Evolutionary conservation across 2,113 vertebrate species (phyloP), one percentile per base, ranked within the genome.

Genomic region (Felis catus): DNA sequence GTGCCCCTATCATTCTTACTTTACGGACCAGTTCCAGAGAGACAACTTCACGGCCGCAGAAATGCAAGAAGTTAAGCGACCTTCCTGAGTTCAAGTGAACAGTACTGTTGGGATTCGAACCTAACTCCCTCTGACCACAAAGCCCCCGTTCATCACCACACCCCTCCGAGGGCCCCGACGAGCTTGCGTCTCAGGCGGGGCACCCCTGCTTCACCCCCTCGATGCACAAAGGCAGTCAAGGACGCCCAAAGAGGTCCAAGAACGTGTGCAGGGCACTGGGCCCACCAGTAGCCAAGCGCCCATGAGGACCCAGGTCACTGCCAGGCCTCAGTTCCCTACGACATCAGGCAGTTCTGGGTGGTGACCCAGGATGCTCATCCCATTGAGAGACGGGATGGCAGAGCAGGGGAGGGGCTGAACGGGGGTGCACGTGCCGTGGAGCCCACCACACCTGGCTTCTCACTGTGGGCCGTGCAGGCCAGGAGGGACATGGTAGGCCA

Each of bases 341-440:
- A n/a, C 0, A 3, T 39, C 89, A 18, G 13, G 18, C 41, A 15
- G 21, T n/a, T n/a, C 23, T 9, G 39, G 33, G 41, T 13, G n/a
- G 45, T 25, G 41, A 39, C 27, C 66, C 33, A 15, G 36, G 36
- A 13, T 5, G 36, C 33, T 55, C 12, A 3, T 0, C 14, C 68
- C 10, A 1, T 21, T 1, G 1, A 41, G 27, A 45, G 16, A 39
- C 48, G 23, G 8, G 94, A 31, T 5, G 41, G 65, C 10, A 19
- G 48, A 66, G 66, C 2, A 1, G 27, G 61, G 36, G 19, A 1
- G 5, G 13, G 33, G 29, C 29, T 18, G 41, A 14, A 10, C 0
- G 31, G 29, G 29, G 16, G 13, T 0, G 0, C 0, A 5, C 2
- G 3, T 14, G 0, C 53, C 2, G 4, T 12, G 29, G 12, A 4